Evolutionary conservation across 2,113 vertebrate species (phyloP), one percentile per base, ranked within the genome.

Genomic region (Fulmarus glacialis): DNA sequence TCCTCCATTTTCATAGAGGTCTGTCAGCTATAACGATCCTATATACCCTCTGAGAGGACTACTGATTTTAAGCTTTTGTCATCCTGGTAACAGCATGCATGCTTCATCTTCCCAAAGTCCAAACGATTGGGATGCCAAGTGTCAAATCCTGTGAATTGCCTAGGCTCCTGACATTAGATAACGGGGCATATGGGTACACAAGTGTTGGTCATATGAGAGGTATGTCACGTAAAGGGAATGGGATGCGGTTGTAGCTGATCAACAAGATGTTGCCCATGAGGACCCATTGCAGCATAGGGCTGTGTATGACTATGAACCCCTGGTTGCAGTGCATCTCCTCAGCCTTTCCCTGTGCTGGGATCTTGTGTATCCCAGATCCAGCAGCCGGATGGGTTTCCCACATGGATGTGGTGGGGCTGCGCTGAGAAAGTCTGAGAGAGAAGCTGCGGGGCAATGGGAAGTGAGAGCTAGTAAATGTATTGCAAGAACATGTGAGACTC

Each of bases 371-470:
- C 62, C 58, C 82, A 91, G 16, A 40, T 36, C 60, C 73, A 72
- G 36, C 27, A 87, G 27, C 5, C 0, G 0, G 23, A 60, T 15
- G 30, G 18, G 13, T 45, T 91, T 84, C 38, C 52, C 66, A 40
- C 0, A 0, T 47, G 55, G n/a, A 45, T 1, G 1, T 8, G 16
- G 42, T 21, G 6, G 17, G 56, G 26, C n/a, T 92, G 55, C 63
- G 50, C 55, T 74, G 72, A 72, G 19, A 70, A 56, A 83, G 27
- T 6, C 48, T 67, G 67, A 87, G 38, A 83, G 19, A 53, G 36
- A 43, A 72, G 32, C 40, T 36, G 27, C 29, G 50, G 47, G n/a
- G 22, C 42, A 80, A 14, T 9, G n/a, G 47, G 24, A 64, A 24
- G 32, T 53, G 53, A 79, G 58, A 68, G 17, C 11, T 52, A 7